phyloP scores from a whole-genome alignment of 2,888 invertebrate genomes.

The Strigamia crassipes region DNA sequence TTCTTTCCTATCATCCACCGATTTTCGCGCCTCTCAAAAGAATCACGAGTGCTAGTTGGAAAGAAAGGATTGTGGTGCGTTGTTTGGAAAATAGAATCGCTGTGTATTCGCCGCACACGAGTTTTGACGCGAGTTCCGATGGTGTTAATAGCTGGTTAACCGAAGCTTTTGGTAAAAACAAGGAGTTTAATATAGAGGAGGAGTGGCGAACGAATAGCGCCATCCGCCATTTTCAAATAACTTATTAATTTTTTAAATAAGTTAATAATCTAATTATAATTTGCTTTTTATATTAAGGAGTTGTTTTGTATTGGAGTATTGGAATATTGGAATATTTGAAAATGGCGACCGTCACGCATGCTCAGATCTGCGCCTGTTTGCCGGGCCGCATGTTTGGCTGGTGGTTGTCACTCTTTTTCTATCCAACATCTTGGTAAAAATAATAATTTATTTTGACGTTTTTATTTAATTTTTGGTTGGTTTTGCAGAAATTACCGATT shows the following conservation, averaged over 20 bases:
- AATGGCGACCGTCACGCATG: too few relatives aligned
- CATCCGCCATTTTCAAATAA: too few relatives aligned
- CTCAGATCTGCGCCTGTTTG: too few relatives aligned
- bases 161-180: conserved; percentile 65
- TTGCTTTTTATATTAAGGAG: too few relatives aligned
- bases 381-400: too few relatives aligned
- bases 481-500: background rate
- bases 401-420: too few relatives aligned
- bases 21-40: conserved; percentile 84
- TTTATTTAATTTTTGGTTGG: background rate
- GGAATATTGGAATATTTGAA: too few relatives aligned
- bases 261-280: too few relatives aligned
- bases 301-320: too few relatives aligned
- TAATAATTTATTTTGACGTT: background rate
- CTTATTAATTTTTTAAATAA: too few relatives aligned
- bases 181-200: too few relatives aligned
- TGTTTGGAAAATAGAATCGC: conserved; percentile 84
- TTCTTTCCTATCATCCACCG: conserved; percentile 94
- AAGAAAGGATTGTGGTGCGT: conserved; percentile 76
- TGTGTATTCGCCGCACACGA: conserved; percentile 90
- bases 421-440: conserved; percentile 64
- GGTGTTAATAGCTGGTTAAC: conserved; percentile 96
- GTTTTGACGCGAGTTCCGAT: conserved; percentile 79
- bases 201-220: too few relatives aligned
- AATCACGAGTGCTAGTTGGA: conserved; percentile 69